Evolutionary conservation across 2,888 invertebrate species (phyloP), one percentile per base, ranked within the genome.

Genomic region (Lutraria lutraria): DNA sequence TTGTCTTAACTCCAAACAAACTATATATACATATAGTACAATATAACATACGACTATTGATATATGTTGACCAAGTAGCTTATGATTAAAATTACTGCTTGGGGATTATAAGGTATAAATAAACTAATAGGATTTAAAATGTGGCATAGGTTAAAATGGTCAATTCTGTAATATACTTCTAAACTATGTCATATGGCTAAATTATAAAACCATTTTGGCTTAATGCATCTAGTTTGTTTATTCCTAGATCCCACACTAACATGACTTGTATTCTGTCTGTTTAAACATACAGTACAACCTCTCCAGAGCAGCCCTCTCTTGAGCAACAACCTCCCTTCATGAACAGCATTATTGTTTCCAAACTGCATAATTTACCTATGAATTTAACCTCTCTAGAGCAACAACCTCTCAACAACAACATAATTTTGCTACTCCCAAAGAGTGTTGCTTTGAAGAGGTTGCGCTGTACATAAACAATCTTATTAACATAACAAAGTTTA

Each of bases 61-160:
- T n/a, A 68, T 68, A 8, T n/a, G 25, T n/a, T 68, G 63, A 68
- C 63, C 63, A 68, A 10, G 63, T 25, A 68, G 63, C 25, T 68
- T 68, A 68, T 25, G 63, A 68, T 68, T 68, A 68, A 68, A 68
- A 68, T 25, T 25, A 25, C 63, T 68, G 63, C 63, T 68, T 25
- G n/a, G 25, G 25, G 63, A 68, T 68, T 68, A 68, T 25, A 68
- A 25, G 13, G 12, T 16, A 16, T 56, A 68, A 25, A 68, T 68
- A 6, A 25, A 25, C 63, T 68, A 68, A 68, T 68, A n/a, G 2
- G 63, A 68, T 68, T 68, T 68, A 68, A 68, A n/a, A 68, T 68
- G 63, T 68, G 12, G 25, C 63, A 13, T n/a, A 25, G 25, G 63
- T 68, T n/a, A 68, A 68, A 25, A 16, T 68, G 63, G 8, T 68